Base-by-base conservation (phyloP, 2,888 invertebrate genomes). In the Mamestra brassicae region DNA sequence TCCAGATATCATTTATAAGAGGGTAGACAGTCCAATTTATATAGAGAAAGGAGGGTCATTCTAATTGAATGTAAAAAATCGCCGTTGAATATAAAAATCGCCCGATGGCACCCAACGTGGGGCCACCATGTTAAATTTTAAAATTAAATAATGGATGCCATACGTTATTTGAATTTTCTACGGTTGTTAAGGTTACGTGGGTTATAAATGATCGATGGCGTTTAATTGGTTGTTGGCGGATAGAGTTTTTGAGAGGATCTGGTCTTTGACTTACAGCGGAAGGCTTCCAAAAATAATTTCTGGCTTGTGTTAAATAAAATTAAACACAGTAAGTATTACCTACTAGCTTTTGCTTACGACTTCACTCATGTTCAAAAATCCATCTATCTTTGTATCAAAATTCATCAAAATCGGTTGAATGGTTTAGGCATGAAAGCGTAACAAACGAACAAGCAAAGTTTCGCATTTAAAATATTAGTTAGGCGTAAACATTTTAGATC, bases 31-130 rank as follows among this genome's bases (percentile, higher is more conserved):
- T 93, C 91, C 94, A 94, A 96, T 96, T 95, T 95, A 95, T 96
- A 94, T 93, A 93, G 45, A 81, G 74, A 90, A 93, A 92, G 90
- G 91, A 93, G 93, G 94, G 95, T 92, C 92, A 94, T 89, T 90
- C 91, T 96, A 95, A 96, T 96, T 95, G 95, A 95, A 95, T 94
- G 94, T 94, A 94, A 95, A 96, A 95, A 96, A 95, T 95, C 91
- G 93, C 87, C 92, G 52, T 96, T 95, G 95, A 95, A 95, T 94
- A 94, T 94, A 94, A 95, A 95, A 96, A 95, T 95, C 91, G 93
- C 87, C 92, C 90, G 91, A 91, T 94, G 91, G 89, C 89, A 88
- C 90, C 91, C 91, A 89, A 85, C 85, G 85, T 88, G 90, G 93
- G 80, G 91, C 89, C 89, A 90, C 86, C 90, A 92, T 93, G 91